Base-by-base conservation (phyloP, 1,140 invertebrate genomes). In the Calephelis virginiensis region DNA sequence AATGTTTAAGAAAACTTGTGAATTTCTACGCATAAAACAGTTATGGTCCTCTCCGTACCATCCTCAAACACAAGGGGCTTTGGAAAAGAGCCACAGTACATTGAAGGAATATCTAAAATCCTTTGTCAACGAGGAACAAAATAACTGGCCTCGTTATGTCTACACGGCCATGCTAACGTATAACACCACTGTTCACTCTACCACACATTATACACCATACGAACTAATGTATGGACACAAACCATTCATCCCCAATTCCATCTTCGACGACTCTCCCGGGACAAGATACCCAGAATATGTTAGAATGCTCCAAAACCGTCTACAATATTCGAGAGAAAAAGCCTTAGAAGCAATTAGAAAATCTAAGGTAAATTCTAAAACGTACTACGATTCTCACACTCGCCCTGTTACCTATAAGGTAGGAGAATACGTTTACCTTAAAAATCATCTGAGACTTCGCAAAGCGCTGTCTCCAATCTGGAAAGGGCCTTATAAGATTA, bases 251-350 rank as follows among this genome's bases (percentile, higher is more conserved):
- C 68, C 68, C 8, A 63, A 68, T 6, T 73, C 68, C 10, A 46
- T 73, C 8, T 73, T 59, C 40, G 49, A 69, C 37, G 56, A 66
- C 13, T 12, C 40, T 3, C 37, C 64, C 5, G 56, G 61, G 40
- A 59, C 47, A 8, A 73, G 66, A 17, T 73, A 73, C 38, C 66
- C 46, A 9, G 68, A 73, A 37, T 70, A 73, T 68, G 64, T 70
- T 1, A 40, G 61, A 46, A 73, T 73, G 72, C 61, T 68, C 6
- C 50, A 68, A 43, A 64, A 73, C 40, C 60, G 68, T 14, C 38
- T 70, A 1, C 70, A 70, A 47, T 56, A 56, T 14, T 73, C 68
- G 0, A 48, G 47, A 38, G 43, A 63, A 10, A 63, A 17, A 14
- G 61, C 61, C 12, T 7, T 62, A 8, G 61, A 63, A n/a, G 47